Base-by-base conservation (phyloP, 1,140 invertebrate genomes). In the Drosophila littoralis region DNA sequence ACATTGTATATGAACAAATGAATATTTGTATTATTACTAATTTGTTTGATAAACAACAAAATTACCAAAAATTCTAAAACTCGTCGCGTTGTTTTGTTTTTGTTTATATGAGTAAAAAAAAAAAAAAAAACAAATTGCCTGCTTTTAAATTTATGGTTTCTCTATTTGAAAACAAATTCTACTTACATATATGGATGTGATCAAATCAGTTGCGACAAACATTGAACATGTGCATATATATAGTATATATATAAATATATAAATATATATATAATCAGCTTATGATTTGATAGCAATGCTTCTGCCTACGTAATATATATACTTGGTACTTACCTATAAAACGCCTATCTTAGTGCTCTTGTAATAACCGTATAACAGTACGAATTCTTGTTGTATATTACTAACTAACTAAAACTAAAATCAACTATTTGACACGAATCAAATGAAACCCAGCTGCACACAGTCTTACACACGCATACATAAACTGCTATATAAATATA, bases 371-470 rank as follows among this genome's bases (percentile, higher is more conserved):
- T 54, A 61, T 46, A 36, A 46, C n/a, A 50, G 36, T 51, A 51
- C 57, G 38, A 77, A 59, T 82, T 60, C 83, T 82, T 85, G 80
- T 83, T 83, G 80, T 83, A 78, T 69, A 83, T 75, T 59, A 65
- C 17, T 46, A 59, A 64, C 54, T 43, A 50, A 52, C 35, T 51
- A 48, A 63, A 52, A 59, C 57, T 12, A 33, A 33, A 59, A 32
- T 45, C 9, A 60, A 50, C 36, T 40, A 60, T 32, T 38, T 36
- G 17, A 58, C 43, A 46, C 13, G 17, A 46, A 36, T 35, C 12
- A 60, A 51, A 32, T 33, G 17, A 13, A 45, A 61, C 13, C 35
- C 17, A 15, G 6, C 6, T 17, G 61, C 51, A 72, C 69, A 58
- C 57, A 74, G 38, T 32, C 38, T 59, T 57, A 75, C 50, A 61